Conservation (phyloP, 2,113 vertebrate genomes). For the Syngnathus scovelli region DNA sequence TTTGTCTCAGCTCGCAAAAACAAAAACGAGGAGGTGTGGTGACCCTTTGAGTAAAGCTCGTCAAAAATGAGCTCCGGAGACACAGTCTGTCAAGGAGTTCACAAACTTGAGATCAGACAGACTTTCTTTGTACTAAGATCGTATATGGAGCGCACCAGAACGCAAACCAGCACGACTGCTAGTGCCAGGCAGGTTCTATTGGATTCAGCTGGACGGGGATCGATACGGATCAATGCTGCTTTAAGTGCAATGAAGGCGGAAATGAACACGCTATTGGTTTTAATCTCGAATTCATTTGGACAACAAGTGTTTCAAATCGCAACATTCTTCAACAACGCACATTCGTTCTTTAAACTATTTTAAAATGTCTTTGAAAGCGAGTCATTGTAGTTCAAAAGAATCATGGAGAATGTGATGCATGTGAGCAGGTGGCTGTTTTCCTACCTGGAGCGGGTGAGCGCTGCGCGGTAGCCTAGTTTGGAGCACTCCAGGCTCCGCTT, state of each 20-base stretch:
- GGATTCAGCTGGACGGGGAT: constrained; percentile 33
- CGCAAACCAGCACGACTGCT: no score
- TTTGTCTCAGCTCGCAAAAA: not conserved
- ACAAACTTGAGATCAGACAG: not conserved
- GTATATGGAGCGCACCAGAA: not conserved
- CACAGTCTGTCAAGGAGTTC: not conserved
- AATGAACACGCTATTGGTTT: constrained; percentile 16
- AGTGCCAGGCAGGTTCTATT: constrained; percentile 8
- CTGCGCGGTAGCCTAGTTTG: constrained; percentile 54
- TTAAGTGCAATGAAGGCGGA: constrained; percentile 29
- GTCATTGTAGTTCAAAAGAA: not conserved
- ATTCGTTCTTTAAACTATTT: not conserved
- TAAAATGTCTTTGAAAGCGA: not conserved
- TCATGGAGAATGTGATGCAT: not conserved
- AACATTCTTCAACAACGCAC: not conserved
- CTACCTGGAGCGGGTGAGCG: constrained; percentile 63
- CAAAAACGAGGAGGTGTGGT: not conserved
- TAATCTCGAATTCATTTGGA: constrained; percentile 2
- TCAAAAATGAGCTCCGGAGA: not conserved
- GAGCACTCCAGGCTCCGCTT: constrained; percentile 61
- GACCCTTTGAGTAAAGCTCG: not conserved
- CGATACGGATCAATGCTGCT: constrained; percentile 47
- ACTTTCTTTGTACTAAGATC: not conserved
- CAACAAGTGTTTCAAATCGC: constrained; percentile 43
- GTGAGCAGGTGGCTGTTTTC: constrained; percentile 25